Evolutionary conservation across 2,797 vertebrate species (phyloP).

Genomic region (Hypotaenidia okinawae): DNA sequence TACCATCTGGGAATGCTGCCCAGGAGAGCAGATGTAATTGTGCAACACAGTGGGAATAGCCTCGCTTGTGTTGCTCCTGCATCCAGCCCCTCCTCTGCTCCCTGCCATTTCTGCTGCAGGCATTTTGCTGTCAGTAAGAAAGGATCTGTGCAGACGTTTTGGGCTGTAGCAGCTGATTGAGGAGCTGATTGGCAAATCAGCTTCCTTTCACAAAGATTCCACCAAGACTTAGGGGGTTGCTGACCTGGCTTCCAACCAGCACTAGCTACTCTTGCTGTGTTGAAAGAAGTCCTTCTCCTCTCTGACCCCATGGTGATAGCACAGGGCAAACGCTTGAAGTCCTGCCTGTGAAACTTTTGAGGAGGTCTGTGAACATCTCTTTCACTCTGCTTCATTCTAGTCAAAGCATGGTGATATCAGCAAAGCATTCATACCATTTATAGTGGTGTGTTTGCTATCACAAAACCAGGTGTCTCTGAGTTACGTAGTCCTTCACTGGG

Average conservation of each 20-base stretch:
- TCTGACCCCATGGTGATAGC: background rate
- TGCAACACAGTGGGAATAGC: background rate
- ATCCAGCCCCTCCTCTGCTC: background rate
- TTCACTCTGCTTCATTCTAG: background rate
- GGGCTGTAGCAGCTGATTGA: background rate
- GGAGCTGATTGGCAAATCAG: background rate
- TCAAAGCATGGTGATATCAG: background rate
- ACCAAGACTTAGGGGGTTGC: background rate
- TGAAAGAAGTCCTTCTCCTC: background rate
- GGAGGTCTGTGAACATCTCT: background rate
- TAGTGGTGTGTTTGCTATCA: background rate
- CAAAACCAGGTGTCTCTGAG: background rate
- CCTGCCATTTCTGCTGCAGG: background rate
- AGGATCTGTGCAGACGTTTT: background rate
- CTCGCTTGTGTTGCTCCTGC: background rate
- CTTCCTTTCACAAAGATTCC: background rate
- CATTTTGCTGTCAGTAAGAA: background rate
- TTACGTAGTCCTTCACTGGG: background rate
- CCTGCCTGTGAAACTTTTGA: background rate
- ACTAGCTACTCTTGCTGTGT: background rate
- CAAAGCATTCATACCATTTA: background rate
- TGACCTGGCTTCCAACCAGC: background rate
- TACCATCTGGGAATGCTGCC: background rate
- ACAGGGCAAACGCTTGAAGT: background rate
- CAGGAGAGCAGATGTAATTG: background rate